These are phyloP conservation scores for Enteromius anoplus DNA, from an alignment of 2,797 vertebrate species.

Conservation along the genomic window DNA sequence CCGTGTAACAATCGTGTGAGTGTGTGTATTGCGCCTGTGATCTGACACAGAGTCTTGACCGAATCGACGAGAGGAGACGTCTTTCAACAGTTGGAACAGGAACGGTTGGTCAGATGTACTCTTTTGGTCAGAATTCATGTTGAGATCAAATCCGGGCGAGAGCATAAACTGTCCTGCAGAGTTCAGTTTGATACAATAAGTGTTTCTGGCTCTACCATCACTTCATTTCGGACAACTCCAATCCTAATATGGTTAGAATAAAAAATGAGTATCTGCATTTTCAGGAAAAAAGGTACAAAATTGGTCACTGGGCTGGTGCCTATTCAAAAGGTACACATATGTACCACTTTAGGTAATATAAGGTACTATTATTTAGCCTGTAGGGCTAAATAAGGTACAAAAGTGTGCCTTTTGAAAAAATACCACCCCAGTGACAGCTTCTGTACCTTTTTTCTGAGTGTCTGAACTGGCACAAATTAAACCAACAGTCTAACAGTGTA, in stretches of 20 bases:
- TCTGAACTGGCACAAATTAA: background rate
- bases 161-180: constrained; percentile 26
- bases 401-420: background rate
- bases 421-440: background rate
- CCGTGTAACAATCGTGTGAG: background rate
- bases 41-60: background rate
- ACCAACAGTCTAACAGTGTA: background rate
- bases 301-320: background rate
- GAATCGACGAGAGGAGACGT: background rate
- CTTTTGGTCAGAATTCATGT: background rate
- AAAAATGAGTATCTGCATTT: background rate
- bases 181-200: background rate
- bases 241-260: background rate
- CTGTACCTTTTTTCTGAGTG: background rate
- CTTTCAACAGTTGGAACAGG: background rate
- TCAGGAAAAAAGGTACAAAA: background rate
- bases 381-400: background rate
- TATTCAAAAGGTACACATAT: background rate
- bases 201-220: background rate
- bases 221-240: background rate
- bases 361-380: background rate
- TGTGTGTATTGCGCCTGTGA: constrained; percentile 1
- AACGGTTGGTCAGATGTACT: background rate
- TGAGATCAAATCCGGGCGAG: background rate
- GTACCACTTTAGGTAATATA: background rate